Percentiles rank a stretch among this genome's conserved stretches.
These are phyloP conservation scores for Oscheius sp. DNA, from an alignment of 2,888 invertebrate species.

Conservation along the genomic window DNA sequence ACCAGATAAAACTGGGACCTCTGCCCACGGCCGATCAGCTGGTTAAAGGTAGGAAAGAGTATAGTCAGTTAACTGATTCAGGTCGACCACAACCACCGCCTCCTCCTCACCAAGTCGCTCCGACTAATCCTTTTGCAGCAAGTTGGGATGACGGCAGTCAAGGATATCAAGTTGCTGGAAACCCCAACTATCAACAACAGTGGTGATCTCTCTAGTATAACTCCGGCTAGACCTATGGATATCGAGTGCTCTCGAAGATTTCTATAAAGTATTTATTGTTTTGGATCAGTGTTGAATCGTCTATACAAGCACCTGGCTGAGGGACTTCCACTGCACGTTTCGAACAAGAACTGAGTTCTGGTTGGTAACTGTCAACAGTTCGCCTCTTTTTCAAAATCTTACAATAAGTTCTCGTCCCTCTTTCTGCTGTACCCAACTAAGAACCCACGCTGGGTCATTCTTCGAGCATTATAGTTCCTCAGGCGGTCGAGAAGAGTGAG, in stretches of 20 bases:
- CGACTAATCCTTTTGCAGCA: conserved; percentile 52
- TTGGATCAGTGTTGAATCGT: no score
- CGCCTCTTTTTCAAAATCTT: no score
- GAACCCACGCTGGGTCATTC: no score
- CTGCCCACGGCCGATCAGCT: conserved; percentile 34
- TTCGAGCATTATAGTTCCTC: no score
- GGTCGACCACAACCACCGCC: conserved; percentile 13
- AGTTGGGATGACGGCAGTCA: conserved; percentile 48
- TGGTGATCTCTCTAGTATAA: conserved; percentile 22
- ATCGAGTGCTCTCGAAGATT: not conserved
- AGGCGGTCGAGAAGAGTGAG: no score
- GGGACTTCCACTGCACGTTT: no score
- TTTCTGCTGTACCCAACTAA: no score
- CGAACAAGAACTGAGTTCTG: no score
- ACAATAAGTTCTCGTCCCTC: no score
- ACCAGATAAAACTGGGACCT: conserved; percentile 29
- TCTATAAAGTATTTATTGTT: not conserved
- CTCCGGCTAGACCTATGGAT: conserved; percentile 10
- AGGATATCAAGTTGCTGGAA: conserved; percentile 38
- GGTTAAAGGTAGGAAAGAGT: conserved; percentile 19
- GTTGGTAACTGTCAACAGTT: no score
- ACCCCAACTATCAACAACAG: conserved; percentile 55
- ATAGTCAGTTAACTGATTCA: not conserved
- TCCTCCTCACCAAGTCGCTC: conserved; percentile 10
- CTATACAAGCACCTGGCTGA: no score